Conservation (phyloP, 2,888 invertebrate genomes). For the Archips xylosteana region DNA sequence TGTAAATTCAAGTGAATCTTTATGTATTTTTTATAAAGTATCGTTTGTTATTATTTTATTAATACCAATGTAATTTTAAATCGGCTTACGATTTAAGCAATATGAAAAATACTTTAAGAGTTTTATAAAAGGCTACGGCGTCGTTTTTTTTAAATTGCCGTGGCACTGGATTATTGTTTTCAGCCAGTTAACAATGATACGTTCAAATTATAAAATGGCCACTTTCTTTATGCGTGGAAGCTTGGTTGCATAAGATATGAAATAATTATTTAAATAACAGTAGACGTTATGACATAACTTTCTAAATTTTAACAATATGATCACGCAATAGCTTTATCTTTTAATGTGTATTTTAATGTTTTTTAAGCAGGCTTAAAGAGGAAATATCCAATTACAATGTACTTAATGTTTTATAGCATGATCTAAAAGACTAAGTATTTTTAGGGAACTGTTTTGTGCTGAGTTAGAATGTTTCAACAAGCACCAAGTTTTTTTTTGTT, state of each 20-base stretch:
- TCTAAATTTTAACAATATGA: slow-evolving; percentile 72
- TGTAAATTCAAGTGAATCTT: background rate
- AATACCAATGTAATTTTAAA: background rate
- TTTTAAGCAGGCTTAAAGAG: slow-evolving; percentile 38
- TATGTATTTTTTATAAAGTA: background rate
- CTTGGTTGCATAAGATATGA: slow-evolving; percentile 76
- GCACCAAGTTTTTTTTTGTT: too few relatives aligned
- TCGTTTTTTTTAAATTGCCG: slow-evolving; percentile 12
- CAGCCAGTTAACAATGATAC: slow-evolving; percentile 29
- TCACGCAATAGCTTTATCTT: slow-evolving; percentile 63
- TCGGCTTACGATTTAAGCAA: background rate
- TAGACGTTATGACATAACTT: slow-evolving; percentile 67
- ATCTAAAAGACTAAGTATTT: slow-evolving; percentile 7
- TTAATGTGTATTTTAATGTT: slow-evolving; percentile 40
- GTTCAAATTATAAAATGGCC: slow-evolving; percentile 75
- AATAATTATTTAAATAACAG: slow-evolving; percentile 81
- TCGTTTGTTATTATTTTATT: background rate
- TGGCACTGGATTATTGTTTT: slow-evolving; percentile 13
- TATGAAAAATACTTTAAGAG: background rate
- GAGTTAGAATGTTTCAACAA: background rate
- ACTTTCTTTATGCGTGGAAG: slow-evolving; percentile 72
- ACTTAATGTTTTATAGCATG: slow-evolving; percentile 22
- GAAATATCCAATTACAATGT: slow-evolving; percentile 27
- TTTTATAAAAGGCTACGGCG: slow-evolving; percentile 1
- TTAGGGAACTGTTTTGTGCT: background rate